Evolutionary conservation across 2,888 invertebrate species (phyloP).

Genomic region (Synanthedon vespiformis): DNA sequence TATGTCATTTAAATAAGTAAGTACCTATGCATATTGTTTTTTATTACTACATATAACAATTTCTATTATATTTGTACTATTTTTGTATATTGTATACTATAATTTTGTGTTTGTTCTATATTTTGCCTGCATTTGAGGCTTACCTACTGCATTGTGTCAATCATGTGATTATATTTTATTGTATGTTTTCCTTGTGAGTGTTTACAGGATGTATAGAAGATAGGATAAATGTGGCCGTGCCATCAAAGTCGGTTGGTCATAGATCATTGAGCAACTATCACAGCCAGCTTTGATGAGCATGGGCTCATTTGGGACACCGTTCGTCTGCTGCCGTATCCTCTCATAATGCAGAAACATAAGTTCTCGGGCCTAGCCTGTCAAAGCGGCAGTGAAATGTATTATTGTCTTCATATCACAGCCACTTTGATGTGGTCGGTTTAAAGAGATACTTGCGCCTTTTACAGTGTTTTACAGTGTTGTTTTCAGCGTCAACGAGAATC

Average conservation of each 20-base stretch:
- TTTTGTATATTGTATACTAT: too few species aligned
- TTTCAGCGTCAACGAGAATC: constrained; percentile 13
- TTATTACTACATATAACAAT: too few species aligned
- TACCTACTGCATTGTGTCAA: too few species aligned
- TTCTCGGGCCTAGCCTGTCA: constrained; percentile 79
- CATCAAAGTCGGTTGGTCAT: constrained; percentile 88
- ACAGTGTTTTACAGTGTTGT: background rate
- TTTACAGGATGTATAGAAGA: constrained; percentile 2
- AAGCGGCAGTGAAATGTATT: constrained; percentile 88
- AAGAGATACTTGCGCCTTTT: constrained; percentile 26
- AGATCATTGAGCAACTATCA: constrained; percentile 81
- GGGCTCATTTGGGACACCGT: constrained; percentile 59
- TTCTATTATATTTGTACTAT: too few species aligned
- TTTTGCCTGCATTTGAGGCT: too few species aligned
- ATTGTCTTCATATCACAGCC: constrained; percentile 92
- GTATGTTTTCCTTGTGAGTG: background rate
- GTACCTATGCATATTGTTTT: too few species aligned
- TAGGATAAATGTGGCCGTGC: constrained; percentile 65
- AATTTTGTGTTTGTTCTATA: too few species aligned
- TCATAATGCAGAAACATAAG: constrained; percentile 2
- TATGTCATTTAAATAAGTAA: too few species aligned
- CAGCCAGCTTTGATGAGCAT: constrained; percentile 97
- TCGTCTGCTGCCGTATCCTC: constrained; percentile 1
- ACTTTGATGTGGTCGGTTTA: constrained; percentile 92
- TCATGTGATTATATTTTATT: too few species aligned